phyloP scores from a whole-genome alignment of 2,888 invertebrate species.

The Mayetiola destructor region DNA sequence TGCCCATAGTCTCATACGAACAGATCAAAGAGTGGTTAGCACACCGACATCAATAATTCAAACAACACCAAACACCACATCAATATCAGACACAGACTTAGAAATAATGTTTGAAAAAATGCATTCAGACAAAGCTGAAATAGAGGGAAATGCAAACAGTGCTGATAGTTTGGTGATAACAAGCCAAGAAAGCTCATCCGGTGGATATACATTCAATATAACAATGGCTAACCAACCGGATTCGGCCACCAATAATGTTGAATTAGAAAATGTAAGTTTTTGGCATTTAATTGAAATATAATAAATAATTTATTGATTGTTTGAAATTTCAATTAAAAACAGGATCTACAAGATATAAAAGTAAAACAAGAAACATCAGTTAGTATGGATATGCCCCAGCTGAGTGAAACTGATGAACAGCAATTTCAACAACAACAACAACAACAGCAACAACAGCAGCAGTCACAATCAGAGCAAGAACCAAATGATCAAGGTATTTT shows the following conservation, averaged over 20 bases:
- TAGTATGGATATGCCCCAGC: conserved; percentile 35
- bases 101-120: conserved; percentile 37
- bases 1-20: conserved; percentile 19
- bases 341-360: too few species aligned
- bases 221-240: conserved; percentile 33
- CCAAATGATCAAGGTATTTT: too few species aligned
- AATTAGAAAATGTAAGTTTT: conserved; percentile 20
- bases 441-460: conserved; percentile 15
- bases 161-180: conserved; percentile 34
- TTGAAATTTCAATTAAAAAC: too few species aligned
- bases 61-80: conserved; percentile 14
- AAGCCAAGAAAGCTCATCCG: conserved; percentile 32
- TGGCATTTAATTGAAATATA: background rate
- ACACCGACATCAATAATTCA: conserved; percentile 19
- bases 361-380: conserved; percentile 19
- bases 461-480: conserved; percentile 16
- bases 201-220: conserved; percentile 35
- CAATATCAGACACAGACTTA: conserved; percentile 31
- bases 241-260: conserved; percentile 17
- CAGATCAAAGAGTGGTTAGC: conserved; percentile 24
- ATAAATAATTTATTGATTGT: background rate
- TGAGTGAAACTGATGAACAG: conserved; percentile 31
- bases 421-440: conserved; percentile 14
- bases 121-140: conserved; percentile 35
- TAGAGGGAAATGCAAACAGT: conserved; percentile 20